phyloP scores from a whole-genome alignment of 2,797 vertebrate species.

The Anableps anableps region DNA sequence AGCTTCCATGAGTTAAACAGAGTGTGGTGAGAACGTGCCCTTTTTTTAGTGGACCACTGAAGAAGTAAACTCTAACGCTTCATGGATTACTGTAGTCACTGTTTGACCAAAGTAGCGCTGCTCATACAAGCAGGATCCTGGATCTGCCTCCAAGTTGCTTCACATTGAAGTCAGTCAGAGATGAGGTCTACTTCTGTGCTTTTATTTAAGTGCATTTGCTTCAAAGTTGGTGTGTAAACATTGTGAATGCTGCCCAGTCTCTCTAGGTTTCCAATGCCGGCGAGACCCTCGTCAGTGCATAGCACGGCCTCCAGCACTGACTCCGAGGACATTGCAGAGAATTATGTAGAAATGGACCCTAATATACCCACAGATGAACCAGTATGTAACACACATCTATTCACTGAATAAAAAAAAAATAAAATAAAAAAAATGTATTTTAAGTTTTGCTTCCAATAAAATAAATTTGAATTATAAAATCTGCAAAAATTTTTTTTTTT shows the following conservation, averaged over 20 bases:
- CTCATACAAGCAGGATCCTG: slow-evolving; percentile 43
- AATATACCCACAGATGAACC: slow-evolving; percentile 94
- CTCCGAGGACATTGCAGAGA: slow-evolving; percentile 97
- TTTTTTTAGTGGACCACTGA: slow-evolving; percentile 35
- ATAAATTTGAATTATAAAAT: slow-evolving; percentile 16
- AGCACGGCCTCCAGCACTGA: slow-evolving; percentile 99
- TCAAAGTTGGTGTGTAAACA: slow-evolving; percentile 76
- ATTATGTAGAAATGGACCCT: slow-evolving; percentile 97
- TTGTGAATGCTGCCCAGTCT: slow-evolving; percentile 89
- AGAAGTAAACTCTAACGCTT: slow-evolving; percentile 73
- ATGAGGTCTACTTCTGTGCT: slow-evolving; percentile 52
- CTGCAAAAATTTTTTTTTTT: not conserved
- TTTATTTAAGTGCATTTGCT: slow-evolving; percentile 52
- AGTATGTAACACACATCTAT: slow-evolving; percentile 88
- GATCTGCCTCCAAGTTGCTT: slow-evolving; percentile 39
- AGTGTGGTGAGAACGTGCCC: slow-evolving; percentile 61
- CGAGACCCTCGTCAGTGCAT: slow-evolving; percentile 95
- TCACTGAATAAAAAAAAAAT: slow-evolving; percentile 53
- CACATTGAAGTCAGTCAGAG: slow-evolving; percentile 38
- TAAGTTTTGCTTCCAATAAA: slow-evolving; percentile 28
- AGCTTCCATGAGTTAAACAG: slow-evolving; percentile 7
- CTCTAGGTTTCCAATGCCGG: slow-evolving; percentile 93
- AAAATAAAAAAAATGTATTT: slow-evolving; percentile 42
- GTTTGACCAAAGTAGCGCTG: slow-evolving; percentile 61
- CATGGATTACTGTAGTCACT: slow-evolving; percentile 74